Conservation (phyloP, 2,888 invertebrate species). For the Boloria selene region DNA sequence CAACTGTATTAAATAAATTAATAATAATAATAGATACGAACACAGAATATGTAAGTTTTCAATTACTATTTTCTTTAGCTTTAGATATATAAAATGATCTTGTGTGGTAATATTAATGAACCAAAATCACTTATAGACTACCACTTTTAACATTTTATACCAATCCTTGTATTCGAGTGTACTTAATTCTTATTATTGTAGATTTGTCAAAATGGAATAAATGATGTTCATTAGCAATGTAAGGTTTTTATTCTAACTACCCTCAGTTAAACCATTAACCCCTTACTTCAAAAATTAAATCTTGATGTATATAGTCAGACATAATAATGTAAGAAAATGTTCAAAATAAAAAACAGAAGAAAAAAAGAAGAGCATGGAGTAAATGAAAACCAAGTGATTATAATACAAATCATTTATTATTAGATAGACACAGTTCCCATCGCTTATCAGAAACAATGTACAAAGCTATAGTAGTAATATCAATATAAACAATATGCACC, state of each 20-base stretch:
- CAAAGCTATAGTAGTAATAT: constrained; percentile 86
- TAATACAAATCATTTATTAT: constrained; percentile 88
- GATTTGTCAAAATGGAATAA: constrained; percentile 80
- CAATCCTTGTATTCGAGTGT: constrained; percentile 81
- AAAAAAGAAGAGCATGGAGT: not conserved
- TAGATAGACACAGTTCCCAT: constrained; percentile 88
- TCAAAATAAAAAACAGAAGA: not conserved
- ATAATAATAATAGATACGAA: constrained; percentile 30
- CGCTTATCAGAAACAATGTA: constrained; percentile 87
- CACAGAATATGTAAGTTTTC: constrained; percentile 38
- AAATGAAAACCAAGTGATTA: constrained; percentile 61
- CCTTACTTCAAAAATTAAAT: not conserved
- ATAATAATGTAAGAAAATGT: not conserved
- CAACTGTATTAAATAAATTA: constrained; percentile 26
- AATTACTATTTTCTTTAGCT: constrained; percentile 50
- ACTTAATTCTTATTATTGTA: constrained; percentile 80
- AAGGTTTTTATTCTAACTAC: constrained; percentile 47
- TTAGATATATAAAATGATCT: constrained; percentile 56
- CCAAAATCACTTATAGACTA: constrained; percentile 75
- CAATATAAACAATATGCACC: constrained; percentile 83
- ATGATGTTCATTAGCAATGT: constrained; percentile 78
- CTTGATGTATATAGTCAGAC: too few species aligned
- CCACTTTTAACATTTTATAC: constrained; percentile 80
- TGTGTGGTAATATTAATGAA: constrained; percentile 73
- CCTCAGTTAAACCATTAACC: not conserved